Conservation (phyloP, 2,113 vertebrate species). For the Neotoma lepida region DNA sequence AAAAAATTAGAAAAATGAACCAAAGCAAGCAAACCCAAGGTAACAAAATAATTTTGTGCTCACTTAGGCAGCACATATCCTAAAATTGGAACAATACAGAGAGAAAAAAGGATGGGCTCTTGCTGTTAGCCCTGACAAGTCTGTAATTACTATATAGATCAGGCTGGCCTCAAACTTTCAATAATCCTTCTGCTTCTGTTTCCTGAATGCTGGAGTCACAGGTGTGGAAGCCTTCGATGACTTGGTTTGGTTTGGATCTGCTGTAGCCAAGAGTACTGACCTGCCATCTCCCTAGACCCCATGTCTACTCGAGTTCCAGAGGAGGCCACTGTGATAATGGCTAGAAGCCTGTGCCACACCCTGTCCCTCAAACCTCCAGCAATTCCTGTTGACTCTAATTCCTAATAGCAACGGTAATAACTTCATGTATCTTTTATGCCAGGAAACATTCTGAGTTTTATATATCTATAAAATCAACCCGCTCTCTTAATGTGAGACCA, state of each 20-base stretch:
- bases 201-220: neutral
- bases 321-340: neutral
- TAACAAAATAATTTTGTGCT: neutral
- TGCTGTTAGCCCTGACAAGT: neutral
- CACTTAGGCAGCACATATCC: neutral
- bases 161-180: neutral
- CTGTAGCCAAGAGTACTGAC: neutral
- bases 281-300: neutral
- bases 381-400: neutral
- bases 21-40: neutral
- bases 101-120: neutral
- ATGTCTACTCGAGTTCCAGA: neutral
- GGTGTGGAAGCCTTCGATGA: neutral
- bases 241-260: neutral
- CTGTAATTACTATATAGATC: neutral
- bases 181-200: neutral
- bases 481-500: neutral
- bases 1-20: neutral
- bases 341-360: neutral
- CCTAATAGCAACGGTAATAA: neutral
- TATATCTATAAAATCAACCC: neutral
- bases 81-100: neutral
- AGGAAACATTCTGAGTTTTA: neutral
- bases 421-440: neutral
- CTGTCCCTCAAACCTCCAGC: neutral